phyloP scores from a whole-genome alignment of 2,888 invertebrate genomes.

The Cosmia trapezina region DNA sequence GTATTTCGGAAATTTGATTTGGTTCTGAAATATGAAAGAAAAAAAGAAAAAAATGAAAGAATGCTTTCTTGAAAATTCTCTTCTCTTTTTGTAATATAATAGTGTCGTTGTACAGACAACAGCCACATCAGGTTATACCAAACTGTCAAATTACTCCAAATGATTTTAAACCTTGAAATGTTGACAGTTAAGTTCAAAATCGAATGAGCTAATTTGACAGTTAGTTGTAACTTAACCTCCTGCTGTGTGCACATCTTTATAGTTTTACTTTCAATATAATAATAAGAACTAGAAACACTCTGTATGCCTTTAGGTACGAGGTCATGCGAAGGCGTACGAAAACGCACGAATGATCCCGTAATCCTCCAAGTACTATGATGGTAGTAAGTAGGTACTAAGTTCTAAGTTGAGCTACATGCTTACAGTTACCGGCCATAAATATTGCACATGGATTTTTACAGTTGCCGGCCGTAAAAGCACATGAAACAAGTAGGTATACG shows the following conservation, averaged over 20 bases:
- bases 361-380: neutral
- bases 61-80: neutral
- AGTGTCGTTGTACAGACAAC: neutral
- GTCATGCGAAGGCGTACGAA: neutral
- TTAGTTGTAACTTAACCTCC: too few relatives aligned
- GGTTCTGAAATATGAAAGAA: neutral
- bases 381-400: neutral
- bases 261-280: neutral
- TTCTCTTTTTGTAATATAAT: neutral
- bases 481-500: too few relatives aligned
- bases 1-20: neutral
- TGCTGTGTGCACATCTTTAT: too few relatives aligned
- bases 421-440: too few relatives aligned
- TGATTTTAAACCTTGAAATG: too few relatives aligned
- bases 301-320: neutral
- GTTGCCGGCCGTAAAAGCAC: too few relatives aligned
- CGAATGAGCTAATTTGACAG: too few relatives aligned
- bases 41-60: too few relatives aligned
- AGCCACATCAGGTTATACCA: too few relatives aligned
- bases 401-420: neutral
- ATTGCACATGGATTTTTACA: too few relatives aligned
- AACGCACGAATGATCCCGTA: neutral
- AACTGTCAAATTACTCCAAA: too few relatives aligned
- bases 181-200: too few relatives aligned
- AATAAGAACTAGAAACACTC: neutral